phyloP scores from a whole-genome alignment of 2,888 invertebrate species.

The Seladonia tumulorum region DNA sequence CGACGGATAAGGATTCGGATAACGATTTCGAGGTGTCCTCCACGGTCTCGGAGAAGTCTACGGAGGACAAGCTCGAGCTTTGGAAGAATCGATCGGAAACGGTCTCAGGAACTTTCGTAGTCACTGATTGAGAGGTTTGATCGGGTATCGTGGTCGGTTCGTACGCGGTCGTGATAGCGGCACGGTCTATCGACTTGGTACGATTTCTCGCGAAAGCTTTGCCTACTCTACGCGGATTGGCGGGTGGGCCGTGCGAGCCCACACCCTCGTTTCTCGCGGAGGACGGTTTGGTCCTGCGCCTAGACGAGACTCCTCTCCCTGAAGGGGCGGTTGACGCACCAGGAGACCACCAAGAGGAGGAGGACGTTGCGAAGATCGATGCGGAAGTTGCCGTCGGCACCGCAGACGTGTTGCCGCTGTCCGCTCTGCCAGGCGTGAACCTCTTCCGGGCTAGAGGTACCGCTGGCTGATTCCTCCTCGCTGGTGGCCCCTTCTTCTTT shows the following conservation, averaged over 20 bases:
- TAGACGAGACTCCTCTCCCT: conserved; percentile 52
- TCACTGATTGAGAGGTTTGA: conserved; percentile 22
- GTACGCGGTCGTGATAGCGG: conserved; percentile 16
- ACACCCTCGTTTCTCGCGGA: conserved; percentile 75
- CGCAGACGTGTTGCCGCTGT: conserved; percentile 60
- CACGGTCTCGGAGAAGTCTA: background rate
- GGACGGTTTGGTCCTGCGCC: conserved; percentile 51
- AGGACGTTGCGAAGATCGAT: conserved; percentile 58
- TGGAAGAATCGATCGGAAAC: conserved; percentile 39
- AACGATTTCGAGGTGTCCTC: conserved; percentile 45
- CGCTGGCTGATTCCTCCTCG: conserved; percentile 58
- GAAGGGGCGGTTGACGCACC: conserved; percentile 68
- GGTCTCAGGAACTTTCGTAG: conserved; percentile 63
- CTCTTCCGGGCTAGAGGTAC: conserved; percentile 66
- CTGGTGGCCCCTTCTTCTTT: conserved; percentile 69
- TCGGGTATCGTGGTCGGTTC: conserved; percentile 24
- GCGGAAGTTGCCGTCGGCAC: conserved; percentile 59
- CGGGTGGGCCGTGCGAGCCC: conserved; percentile 1
- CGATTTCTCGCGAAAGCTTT: conserved; percentile 51
- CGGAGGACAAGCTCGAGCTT: conserved; percentile 22
- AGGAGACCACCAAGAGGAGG: conserved; percentile 71
- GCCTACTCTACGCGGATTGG: conserved; percentile 40
- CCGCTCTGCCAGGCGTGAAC: conserved; percentile 61
- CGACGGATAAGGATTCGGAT: conserved; percentile 30
- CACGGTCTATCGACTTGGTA: conserved; percentile 37